Evolutionary conservation across 2,888 invertebrate genomes (phyloP).

Genomic region (Xanthia icteritia): DNA sequence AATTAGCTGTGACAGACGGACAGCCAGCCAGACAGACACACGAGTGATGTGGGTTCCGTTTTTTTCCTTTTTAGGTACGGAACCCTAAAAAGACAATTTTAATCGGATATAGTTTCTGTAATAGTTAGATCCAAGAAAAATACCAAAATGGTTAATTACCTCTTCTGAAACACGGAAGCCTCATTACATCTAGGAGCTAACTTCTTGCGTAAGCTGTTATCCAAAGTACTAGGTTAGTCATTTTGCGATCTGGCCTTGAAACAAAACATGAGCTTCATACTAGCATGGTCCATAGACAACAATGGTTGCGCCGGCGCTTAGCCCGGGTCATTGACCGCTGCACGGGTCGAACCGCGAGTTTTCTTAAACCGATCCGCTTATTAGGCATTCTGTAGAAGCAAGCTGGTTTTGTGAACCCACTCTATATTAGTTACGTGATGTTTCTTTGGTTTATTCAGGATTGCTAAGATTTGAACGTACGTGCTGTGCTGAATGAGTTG

Average conservation of each 20-base stretch:
- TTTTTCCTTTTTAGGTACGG: too few species aligned
- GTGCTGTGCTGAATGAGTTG: constrained; percentile 16
- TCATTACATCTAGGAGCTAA: constrained; percentile 7
- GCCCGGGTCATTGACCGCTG: constrained; percentile 81
- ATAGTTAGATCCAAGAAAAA: background rate
- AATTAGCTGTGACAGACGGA: too few species aligned
- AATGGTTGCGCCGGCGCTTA: constrained; percentile 87
- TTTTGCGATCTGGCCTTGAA: constrained; percentile 77
- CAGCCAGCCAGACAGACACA: too few species aligned
- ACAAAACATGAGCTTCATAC: constrained; percentile 72
- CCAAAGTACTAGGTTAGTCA: constrained; percentile 60
- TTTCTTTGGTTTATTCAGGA: constrained; percentile 54
- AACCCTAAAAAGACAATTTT: background rate
- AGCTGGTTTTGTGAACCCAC: constrained; percentile 73
- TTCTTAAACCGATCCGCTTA: constrained; percentile 88
- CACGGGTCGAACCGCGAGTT: constrained; percentile 86
- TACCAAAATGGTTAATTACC: constrained; percentile 9
- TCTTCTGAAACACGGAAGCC: constrained; percentile 3
- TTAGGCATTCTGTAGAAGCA: constrained; percentile 83
- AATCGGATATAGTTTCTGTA: constrained; percentile 8
- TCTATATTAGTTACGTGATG: constrained; percentile 75
- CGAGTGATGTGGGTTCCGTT: too few species aligned
- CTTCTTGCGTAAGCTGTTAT: constrained; percentile 36
- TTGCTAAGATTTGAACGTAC: constrained; percentile 43
- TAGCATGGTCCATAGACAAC: constrained; percentile 83